phyloP scores from a whole-genome alignment of 2,113 vertebrate genomes.

The Syrmaticus mikado region DNA sequence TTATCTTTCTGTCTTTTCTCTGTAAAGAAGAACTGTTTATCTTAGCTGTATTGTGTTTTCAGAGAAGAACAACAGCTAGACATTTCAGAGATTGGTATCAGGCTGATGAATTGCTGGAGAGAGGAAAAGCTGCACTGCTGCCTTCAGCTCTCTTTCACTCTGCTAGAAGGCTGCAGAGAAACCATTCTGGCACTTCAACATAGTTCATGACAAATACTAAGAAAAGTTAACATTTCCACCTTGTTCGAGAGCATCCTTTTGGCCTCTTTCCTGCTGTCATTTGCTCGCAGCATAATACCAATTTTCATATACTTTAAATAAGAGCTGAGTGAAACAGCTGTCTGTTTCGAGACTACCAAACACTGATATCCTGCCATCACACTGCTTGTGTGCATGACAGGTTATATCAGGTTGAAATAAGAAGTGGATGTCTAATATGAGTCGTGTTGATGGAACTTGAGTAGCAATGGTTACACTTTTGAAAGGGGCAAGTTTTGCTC shows the following conservation, averaged over 20 bases:
- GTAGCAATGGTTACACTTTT: not conserved
- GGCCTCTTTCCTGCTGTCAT: slow-evolving; percentile 15
- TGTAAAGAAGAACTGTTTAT: slow-evolving; percentile 17
- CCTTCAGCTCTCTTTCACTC: slow-evolving; percentile 13
- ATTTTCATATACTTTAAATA: slow-evolving; percentile 23
- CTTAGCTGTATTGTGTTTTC: slow-evolving; percentile 24
- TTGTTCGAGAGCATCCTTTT: slow-evolving; percentile 29
- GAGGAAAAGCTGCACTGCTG: not conserved
- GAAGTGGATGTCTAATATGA: not conserved
- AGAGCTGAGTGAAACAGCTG: not conserved
- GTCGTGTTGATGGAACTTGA: not conserved
- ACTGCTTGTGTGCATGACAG: not conserved
- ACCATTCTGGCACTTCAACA: slow-evolving; percentile 4
- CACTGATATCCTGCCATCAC: not conserved
- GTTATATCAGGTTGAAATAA: not conserved
- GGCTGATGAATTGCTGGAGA: slow-evolving; percentile 18
- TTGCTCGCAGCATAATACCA: slow-evolving; percentile 13
- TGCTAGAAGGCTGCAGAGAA: slow-evolving; percentile 3
- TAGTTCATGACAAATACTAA: slow-evolving; percentile 19
- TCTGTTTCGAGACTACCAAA: not conserved
- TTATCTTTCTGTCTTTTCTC: slow-evolving; percentile 36
- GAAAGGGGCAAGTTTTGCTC: not conserved
- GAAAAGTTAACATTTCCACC: slow-evolving; percentile 49
- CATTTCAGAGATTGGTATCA: slow-evolving; percentile 40
- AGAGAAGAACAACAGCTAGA: slow-evolving; percentile 23